Base-by-base conservation (phyloP, 2,113 vertebrate species). In the Entomyzon cyanotis region DNA sequence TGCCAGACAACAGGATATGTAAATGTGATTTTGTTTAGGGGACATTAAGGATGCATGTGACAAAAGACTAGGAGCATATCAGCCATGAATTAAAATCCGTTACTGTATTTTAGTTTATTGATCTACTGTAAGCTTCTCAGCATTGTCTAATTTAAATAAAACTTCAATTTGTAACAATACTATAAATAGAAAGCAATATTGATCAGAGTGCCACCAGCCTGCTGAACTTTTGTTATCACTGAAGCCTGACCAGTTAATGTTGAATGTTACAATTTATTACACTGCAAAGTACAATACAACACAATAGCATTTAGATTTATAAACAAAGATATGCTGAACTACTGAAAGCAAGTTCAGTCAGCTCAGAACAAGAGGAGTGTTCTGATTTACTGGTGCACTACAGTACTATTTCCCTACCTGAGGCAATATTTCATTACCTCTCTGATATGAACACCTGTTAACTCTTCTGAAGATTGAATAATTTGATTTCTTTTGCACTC, bases 111-210 rank as follows among this genome's bases (percentile, higher is more conserved):
- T 97, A 97, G 93, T 87, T 91, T 91, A 98, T 98, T 42, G 94
- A 98, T 98, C 93, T 88, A 60, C 93, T 93, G 69, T 87, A 92
- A 67, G 89, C 87, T 79, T 94, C 87, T 97, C 94, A 91, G 94
- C 94, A 95, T 96, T 91, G 92, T 93, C 96, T 98, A 97, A 98
- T 98, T 98, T 98, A 98, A 98, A 98, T 98, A 98, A 98, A 98
- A 97, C 96, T 97, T 97, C 97, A 96, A 97, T 98, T 98, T 98
- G 97, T 98, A 97, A 95, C 96, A 96, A 95, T 97, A 97, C 96
- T 98, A 98, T 98, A 98, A 98, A 98, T 98, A 98, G 98, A 98
- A 98, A 59, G 68, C 79, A 58, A 85, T 98, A 98, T 98, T 97
- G 97, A 98, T 98, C 95, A 89, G 88, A 92, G 75, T 90, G 92